These are phyloP conservation scores for Plectropomus leopardus DNA, from an alignment of 2,113 vertebrate species.

Conservation along the genomic window DNA sequence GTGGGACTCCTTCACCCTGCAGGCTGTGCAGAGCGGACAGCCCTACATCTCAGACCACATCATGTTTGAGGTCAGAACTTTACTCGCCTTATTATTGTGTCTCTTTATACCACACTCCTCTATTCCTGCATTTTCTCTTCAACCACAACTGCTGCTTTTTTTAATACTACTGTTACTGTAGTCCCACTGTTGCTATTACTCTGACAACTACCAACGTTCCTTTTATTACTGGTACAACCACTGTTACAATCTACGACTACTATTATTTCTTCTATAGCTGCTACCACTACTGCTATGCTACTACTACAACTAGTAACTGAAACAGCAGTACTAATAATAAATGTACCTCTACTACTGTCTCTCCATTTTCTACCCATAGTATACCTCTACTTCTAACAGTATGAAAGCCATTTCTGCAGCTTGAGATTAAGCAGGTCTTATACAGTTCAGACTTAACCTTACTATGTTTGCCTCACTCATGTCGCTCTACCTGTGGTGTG, in stretches of 20 bases:
- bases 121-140: neutral
- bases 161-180: too few relatives aligned
- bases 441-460: too few relatives aligned
- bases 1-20: slow-evolving; percentile 88
- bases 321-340: neutral
- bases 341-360: neutral
- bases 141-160: neutral
- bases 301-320: neutral
- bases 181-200: too few relatives aligned
- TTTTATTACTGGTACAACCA: too few relatives aligned
- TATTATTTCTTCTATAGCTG: too few relatives aligned
- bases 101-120: neutral
- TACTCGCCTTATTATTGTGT: neutral
- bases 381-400: neutral
- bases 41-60: slow-evolving; percentile 88
- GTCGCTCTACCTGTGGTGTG: neutral
- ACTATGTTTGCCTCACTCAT: too few relatives aligned
- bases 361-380: neutral
- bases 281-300: neutral
- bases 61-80: slow-evolving; percentile 83
- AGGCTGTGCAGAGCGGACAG: slow-evolving; percentile 89
- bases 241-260: too few relatives aligned
- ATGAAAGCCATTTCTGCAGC: neutral
- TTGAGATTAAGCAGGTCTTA: too few relatives aligned
- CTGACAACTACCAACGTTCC: too few relatives aligned